phyloP scores from a whole-genome alignment of 2,888 invertebrate species.

The Labia minor region DNA sequence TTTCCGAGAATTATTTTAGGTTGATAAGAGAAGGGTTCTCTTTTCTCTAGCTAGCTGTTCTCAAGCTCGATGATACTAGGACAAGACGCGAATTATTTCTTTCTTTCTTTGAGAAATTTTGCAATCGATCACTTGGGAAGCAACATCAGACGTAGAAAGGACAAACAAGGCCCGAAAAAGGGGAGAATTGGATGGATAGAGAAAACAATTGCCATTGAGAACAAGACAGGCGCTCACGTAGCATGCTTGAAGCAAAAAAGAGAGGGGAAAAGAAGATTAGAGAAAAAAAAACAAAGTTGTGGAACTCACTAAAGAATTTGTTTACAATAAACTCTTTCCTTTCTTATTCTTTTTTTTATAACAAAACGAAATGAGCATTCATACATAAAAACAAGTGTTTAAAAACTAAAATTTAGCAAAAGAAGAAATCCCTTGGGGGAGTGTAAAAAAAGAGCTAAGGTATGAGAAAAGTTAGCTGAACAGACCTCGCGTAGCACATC shows the following conservation, averaged over 20 bases:
- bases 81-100: background rate
- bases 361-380: background rate
- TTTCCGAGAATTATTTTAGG: no score
- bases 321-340: background rate
- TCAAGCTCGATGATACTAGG: no score
- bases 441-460: no score
- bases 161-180: background rate
- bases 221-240: background rate
- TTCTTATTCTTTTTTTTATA: background rate
- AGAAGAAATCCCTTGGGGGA: background rate
- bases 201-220: background rate
- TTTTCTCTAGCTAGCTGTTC: no score
- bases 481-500: background rate
- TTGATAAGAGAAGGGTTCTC: no score
- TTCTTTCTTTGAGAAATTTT: background rate
- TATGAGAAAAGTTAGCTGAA: background rate
- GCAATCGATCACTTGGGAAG: background rate
- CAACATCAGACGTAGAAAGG: background rate
- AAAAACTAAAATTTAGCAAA: constrained; percentile 13
- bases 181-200: background rate
- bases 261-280: no score
- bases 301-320: background rate
- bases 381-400: constrained; percentile 3
- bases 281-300: no score
- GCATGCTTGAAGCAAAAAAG: background rate